These are phyloP conservation scores for Crotalus viridis DNA, from an alignment of 2,113 vertebrate species.

Conservation along the genomic window DNA sequence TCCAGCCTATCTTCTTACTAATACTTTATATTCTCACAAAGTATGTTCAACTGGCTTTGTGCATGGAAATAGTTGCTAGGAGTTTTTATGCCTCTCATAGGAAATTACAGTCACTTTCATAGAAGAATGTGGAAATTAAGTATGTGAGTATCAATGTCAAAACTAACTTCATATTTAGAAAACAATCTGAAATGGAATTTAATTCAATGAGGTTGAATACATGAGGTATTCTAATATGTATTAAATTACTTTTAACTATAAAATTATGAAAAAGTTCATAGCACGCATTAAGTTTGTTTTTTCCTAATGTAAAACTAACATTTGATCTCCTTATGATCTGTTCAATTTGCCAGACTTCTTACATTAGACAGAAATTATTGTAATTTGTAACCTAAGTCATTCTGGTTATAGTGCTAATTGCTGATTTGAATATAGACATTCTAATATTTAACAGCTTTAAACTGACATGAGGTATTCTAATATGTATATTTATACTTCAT, in stretches of 20 bases:
- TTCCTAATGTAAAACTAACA: neutral
- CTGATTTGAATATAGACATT: neutral
- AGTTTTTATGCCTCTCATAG: neutral
- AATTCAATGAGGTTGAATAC: neutral
- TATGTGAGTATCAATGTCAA: neutral
- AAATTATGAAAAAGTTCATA: neutral
- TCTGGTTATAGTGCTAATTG: neutral
- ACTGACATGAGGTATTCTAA: neutral
- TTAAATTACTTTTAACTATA: neutral
- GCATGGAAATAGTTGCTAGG: neutral
- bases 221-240: no score
- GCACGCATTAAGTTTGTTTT: neutral
- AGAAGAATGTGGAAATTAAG: neutral
- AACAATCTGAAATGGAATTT: neutral
- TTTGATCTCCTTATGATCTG: neutral
- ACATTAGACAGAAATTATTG: neutral
- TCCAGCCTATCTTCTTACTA: neutral
- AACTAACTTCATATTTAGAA: neutral
- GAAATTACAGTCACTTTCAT: neutral
- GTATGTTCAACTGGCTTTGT: neutral
- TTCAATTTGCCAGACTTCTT: neutral
- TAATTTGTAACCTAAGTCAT: neutral
- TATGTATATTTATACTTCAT: neutral
- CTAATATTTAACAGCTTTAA: neutral
- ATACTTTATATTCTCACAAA: neutral